These are phyloP conservation scores for Hystrix brachyura DNA, from an alignment of 2,113 vertebrate species.

Conservation along the genomic window DNA sequence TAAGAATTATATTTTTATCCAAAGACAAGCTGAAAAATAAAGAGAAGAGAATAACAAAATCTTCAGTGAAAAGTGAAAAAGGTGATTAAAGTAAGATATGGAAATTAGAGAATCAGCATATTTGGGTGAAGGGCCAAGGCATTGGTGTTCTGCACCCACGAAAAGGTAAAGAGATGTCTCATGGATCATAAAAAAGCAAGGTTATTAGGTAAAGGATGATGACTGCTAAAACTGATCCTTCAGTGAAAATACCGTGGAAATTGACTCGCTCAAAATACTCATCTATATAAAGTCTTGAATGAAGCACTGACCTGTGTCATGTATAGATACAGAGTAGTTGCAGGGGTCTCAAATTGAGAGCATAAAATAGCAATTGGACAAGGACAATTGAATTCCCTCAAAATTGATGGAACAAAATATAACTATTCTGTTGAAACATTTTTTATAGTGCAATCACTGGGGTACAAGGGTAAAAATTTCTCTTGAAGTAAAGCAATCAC, in stretches of 20 bases:
- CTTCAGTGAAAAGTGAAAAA: background rate
- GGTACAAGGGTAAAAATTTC: background rate
- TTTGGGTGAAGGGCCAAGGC: background rate
- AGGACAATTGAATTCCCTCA: conserved; percentile 7
- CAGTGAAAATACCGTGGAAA: background rate
- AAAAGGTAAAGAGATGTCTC: background rate
- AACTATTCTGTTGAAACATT: background rate
- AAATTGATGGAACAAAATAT: background rate
- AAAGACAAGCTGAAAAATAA: background rate
- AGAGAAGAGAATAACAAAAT: background rate
- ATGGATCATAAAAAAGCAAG: background rate
- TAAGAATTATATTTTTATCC: background rate
- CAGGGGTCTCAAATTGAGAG: background rate
- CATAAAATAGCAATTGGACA: conserved; percentile 31
- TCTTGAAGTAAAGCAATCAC: background rate
- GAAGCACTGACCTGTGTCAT: background rate
- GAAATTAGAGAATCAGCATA: background rate
- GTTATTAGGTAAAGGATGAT: background rate
- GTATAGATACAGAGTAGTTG: background rate
- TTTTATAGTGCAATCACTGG: background rate
- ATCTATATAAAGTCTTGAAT: background rate
- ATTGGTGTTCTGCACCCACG: too few species aligned
- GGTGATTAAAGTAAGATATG: background rate
- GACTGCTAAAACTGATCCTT: background rate
- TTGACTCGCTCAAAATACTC: background rate